Base-by-base conservation (phyloP, 2,113 vertebrate species). In the Callopanchax toddi region DNA sequence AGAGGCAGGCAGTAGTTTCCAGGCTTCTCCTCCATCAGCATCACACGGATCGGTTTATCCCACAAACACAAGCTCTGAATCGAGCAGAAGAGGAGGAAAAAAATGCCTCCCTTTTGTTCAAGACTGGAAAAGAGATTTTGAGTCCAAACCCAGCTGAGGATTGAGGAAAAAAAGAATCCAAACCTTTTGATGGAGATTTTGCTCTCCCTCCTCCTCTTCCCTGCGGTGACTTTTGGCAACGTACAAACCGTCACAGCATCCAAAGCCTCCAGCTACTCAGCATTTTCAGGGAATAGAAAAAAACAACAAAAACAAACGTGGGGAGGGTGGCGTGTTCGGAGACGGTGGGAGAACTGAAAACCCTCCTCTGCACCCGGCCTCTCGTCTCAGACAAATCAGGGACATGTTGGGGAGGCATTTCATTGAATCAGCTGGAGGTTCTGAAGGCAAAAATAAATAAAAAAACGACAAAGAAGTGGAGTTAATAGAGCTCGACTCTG, bases 31-130 rank as follows among this genome's bases (percentile, higher is more conserved):
- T 92, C 93, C 76, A 52, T 78, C 91, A 89, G 66, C 78, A 66
- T 76, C 71, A 62, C 73, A 80, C 76, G 85, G 89, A 72, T 78
- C 60, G 86, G 89, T 91, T 93, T 84, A 91, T 93, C 90, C 81
- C 79, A 58, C 60, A 72, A 56, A 92, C 70, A 77, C 78, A 85
- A 90, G 86, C 79, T 70, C 90, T 81, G 80, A 94, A 93, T 93
- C 92, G 46, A 70, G 74, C 59, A 42, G 25, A 39, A 18, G 57
- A 53, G 46, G 86, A n/a, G 23, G 54, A 49, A 70, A 63, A 29
- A 62, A 60, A 74, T 46, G 75, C 58, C 63, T 81, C 53, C 75
- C 74, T 84, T 83, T 81, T 82, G 82, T 87, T 84, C 44, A 58
- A 67, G 57, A 80, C 71, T 63, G 81, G 32, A 77, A 81, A 86